Base-by-base conservation (phyloP, 2,888 invertebrate species). In the Argyra leucocephala region DNA sequence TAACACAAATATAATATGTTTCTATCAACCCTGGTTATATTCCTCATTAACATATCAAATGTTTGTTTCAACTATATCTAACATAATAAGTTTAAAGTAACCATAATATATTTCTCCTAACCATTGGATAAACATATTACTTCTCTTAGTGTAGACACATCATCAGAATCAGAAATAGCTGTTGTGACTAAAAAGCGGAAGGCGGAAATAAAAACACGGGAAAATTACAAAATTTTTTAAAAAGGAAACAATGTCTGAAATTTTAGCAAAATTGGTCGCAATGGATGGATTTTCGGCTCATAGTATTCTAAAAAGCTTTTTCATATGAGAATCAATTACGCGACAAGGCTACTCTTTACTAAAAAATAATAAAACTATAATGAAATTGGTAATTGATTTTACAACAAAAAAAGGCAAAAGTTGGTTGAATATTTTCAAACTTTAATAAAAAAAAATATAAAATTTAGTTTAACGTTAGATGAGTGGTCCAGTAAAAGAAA, bases 401-500 rank as follows among this genome's bases (percentile, higher is more conserved):
- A 48, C 48, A 48, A 48, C 12, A 12, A 12, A 59, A 22, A 59
- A 12, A 59, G n/a, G 57, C 57, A 18, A 57, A n/a, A 57, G 10
- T 18, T 57, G n/a, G n/a, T n/a, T 18, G 57, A 57, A 57, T 57
- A 57, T 57, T 57, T 57, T 57, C 57, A 57, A 57, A n/a, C 57
- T 18, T n/a, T 57, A n/a, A 57, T 57, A 57, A 57, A n/a, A n/a
- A n/a, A 57, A 57, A 57, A 57, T 57, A 57, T 18, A 57, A 57
- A 57, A 57, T 57, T 57, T 57, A 57, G 57, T 57, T 18, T 57
- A 5, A 57, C 57, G 2, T 57, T 57, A 57, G n/a, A 57, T 57
- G 57, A n/a, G 57, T 57, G 57, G 57, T 57, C 57, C 1, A 57
- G 57, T 57, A 57, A 57, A 57, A 57, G 57, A 57, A 57, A 57